phyloP scores from a whole-genome alignment of 2,888 invertebrate genomes.

The Nymphalis urticae region DNA sequence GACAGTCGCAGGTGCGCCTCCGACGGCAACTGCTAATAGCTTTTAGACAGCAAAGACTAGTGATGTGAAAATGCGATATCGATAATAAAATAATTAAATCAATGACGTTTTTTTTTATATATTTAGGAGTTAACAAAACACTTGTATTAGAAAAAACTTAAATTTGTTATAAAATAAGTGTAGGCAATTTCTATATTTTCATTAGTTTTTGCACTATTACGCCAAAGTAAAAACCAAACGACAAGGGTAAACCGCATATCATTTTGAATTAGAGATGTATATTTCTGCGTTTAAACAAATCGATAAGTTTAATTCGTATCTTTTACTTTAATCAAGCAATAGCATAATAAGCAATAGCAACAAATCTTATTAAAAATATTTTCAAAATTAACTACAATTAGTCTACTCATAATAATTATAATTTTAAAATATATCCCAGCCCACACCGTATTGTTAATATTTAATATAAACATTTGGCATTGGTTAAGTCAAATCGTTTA shows the following conservation, averaged over 20 bases:
- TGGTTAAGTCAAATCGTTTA: constrained; percentile 21
- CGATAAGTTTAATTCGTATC: background rate
- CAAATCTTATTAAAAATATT: no score
- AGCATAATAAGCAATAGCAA: no score
- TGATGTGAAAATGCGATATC: constrained; percentile 37
- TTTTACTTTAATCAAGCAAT: no score
- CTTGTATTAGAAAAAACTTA: no score
- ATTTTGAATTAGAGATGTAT: no score
- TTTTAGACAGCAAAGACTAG: constrained; percentile 73
- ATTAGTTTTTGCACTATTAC: no score
- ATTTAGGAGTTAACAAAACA: background rate
- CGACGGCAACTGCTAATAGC: constrained; percentile 78
- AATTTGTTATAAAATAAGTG: no score
- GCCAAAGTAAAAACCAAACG: no score
- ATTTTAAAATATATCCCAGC: background rate
- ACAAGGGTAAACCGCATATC: no score
- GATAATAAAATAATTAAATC: constrained; percentile 11
- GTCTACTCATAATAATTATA: background rate
- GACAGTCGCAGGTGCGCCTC: constrained; percentile 73
- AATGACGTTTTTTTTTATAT: background rate
- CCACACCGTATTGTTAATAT: no score
- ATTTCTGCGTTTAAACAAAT: background rate
- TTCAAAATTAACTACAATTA: no score
- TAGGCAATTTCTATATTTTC: no score
- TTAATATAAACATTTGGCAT: constrained; percentile 5